Evolutionary conservation across 53 echinoderm and acorn worm genomes (phyloP).

Genomic region (Patiria pectinifera): DNA sequence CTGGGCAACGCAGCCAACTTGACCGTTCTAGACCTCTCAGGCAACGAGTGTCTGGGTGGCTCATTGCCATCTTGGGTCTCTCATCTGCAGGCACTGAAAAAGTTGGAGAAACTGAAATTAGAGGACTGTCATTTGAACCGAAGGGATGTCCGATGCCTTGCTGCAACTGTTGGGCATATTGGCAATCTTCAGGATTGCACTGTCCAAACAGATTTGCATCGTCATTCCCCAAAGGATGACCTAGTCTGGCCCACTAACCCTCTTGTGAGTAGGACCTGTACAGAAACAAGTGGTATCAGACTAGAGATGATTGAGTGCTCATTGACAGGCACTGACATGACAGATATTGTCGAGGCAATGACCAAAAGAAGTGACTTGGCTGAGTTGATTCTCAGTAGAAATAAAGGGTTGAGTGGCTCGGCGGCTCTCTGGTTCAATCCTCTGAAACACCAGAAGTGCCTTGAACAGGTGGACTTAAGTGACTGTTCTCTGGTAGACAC

Average conservation of each 20-base stretch:
- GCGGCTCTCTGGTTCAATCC: conserved; percentile 18
- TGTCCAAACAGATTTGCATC: conserved; percentile 3
- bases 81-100: conserved; percentile 6
- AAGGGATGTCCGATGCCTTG: not conserved
- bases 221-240: not conserved
- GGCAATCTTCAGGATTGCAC: not conserved
- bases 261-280: not conserved
- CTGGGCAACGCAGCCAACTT: conserved; percentile 1
- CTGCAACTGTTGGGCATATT: not conserved
- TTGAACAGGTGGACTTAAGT: conserved; percentile 10
- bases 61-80: conserved; percentile 9
- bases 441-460: not conserved
- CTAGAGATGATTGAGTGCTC: conserved; percentile 33
- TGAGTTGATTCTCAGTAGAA: conserved; percentile 2
- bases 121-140: conserved; percentile 23
- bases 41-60: conserved; percentile 11
- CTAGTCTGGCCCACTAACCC: conserved; percentile 15
- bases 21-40: conserved; percentile 26
- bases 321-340: conserved; percentile 5
- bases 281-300: not conserved
- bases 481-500: not conserved
- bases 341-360: conserved; percentile 8
- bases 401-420: conserved; percentile 16
- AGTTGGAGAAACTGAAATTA: not conserved
- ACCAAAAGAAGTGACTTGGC: not conserved